Percentiles rank a stretch among this genome's conserved stretches.
These are phyloP conservation scores for Iguana delicatissima DNA, from an alignment of 2,797 vertebrate genomes.

Conservation along the genomic window DNA sequence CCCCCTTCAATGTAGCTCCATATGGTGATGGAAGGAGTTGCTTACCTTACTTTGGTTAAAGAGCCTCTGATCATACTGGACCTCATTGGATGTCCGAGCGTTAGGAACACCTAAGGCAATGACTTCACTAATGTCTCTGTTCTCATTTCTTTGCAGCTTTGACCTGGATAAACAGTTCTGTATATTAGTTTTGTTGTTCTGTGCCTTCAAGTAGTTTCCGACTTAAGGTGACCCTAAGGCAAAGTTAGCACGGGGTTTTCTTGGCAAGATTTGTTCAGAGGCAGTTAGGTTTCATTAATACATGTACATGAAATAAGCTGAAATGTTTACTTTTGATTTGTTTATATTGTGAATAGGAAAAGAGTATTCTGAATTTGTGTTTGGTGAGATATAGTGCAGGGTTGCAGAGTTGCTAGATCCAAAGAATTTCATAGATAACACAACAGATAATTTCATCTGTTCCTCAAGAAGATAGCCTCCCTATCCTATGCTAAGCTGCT, in stretches of 20 bases:
- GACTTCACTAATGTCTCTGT: constrained; percentile 96
- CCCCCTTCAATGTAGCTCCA: neutral
- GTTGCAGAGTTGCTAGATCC: neutral
- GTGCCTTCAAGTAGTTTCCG: too few species aligned
- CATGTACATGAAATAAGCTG: neutral
- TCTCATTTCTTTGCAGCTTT: constrained; percentile 96
- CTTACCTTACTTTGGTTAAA: constrained; percentile 96
- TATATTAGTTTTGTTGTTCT: constrained; percentile 18
- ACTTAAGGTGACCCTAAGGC: too few species aligned
- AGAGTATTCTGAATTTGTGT: constrained; percentile 54
- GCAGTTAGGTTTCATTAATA: neutral
- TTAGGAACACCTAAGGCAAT: constrained; percentile 95
- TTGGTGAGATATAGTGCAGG: constrained; percentile 41
- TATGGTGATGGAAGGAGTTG: neutral
- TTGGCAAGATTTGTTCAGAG: too few species aligned
- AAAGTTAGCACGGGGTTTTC: too few species aligned
- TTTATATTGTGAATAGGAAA: constrained; percentile 28
- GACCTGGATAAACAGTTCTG: constrained; percentile 83
- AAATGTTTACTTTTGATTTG: neutral
- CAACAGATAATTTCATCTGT: neutral
- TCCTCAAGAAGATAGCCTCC: neutral
- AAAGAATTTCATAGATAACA: neutral
- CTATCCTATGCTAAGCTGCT: neutral
- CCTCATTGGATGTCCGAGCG: constrained; percentile 89
- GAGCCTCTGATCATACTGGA: constrained; percentile 95